Conservation (phyloP, 2,797 vertebrate genomes). For the Danionella dracula region DNA sequence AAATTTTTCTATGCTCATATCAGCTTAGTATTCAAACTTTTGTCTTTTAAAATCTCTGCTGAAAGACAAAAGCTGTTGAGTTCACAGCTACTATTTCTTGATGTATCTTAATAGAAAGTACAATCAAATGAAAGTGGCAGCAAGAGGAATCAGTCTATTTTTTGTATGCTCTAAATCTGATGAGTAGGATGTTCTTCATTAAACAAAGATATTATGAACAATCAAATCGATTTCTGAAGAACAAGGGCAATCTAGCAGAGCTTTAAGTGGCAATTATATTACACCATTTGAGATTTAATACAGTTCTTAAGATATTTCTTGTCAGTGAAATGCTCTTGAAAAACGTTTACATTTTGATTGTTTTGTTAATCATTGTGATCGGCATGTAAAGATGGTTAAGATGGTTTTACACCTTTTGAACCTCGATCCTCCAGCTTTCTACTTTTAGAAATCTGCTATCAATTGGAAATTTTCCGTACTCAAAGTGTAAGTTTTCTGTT, state of each 20-base stretch:
- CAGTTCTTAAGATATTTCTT: conserved; percentile 28
- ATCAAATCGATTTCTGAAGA: conserved; percentile 63
- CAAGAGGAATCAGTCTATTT: conserved; percentile 54
- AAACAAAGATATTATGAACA: conserved; percentile 60
- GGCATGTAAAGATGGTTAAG: no score
- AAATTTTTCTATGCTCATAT: no score
- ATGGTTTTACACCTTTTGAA: no score
- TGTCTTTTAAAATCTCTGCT: no score
- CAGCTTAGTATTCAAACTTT: no score
- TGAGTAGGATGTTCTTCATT: conserved; percentile 58
- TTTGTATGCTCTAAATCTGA: conserved; percentile 64
- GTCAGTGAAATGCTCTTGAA: conserved; percentile 13
- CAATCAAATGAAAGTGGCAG: conserved; percentile 21
- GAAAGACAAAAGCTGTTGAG: conserved; percentile 19
- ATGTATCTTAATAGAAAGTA: conserved; percentile 34
- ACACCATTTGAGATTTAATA: conserved; percentile 47
- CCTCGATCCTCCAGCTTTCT: no score
- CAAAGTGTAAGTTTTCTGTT: no score
- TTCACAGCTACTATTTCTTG: conserved; percentile 10
- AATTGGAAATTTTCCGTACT: no score
- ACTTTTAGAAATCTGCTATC: no score
- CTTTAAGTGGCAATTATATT: conserved; percentile 58
- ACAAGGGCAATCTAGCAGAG: conserved; percentile 54
- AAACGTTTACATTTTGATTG: conserved; percentile 8
- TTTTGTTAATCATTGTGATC: background rate